Base-by-base conservation (phyloP, 2,888 invertebrate genomes). In the Torymus tubicola region DNA sequence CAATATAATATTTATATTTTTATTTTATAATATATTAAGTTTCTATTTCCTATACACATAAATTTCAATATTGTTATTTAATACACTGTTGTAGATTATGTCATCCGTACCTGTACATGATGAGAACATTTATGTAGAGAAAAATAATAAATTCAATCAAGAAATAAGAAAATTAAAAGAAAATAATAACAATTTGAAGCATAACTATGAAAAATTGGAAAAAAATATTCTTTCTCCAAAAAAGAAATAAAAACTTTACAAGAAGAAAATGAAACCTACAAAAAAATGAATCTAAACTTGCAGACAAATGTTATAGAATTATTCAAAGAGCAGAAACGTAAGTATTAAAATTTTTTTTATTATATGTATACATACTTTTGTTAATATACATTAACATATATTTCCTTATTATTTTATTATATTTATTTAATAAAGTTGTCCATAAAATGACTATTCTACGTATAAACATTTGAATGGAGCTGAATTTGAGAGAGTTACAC, bases 251-350 rank as follows among this genome's bases (percentile, higher is more conserved):
- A 24, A 24, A 24, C 24, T 24, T 24, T 24, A 24, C 2, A 55
- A 55, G 14, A 55, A 55, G 55, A 55, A 55, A 55, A 55, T 55
- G 55, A 14, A 55, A 55, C 55, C 55, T 55, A 2, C 2, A 55
- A 55, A 55, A 12, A 55, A 55, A 55, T 55, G 12, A 55, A 2
- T 55, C 13, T 55, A 55, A 55, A 14, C 55, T 55, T 55, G 55
- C 5, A 55, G 14, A 55, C 55, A 14, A 8, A 55, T 55, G 55
- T 55, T 55, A 55, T 55, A 55, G 55, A 55, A 55, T 55, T 55
- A 55, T 55, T 55, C 8, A 55, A 55, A 55, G 55, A 55, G 55
- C 55, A 55, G 55, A 55, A 55, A 55, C 55, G 55, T 55, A 55
- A 55, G 55, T 55, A 55, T 55, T 55, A 55, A 55, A 3, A 3